Evolutionary conservation across 2,113 vertebrate genomes (phyloP).

Genomic region (Cichladusa arquata): DNA sequence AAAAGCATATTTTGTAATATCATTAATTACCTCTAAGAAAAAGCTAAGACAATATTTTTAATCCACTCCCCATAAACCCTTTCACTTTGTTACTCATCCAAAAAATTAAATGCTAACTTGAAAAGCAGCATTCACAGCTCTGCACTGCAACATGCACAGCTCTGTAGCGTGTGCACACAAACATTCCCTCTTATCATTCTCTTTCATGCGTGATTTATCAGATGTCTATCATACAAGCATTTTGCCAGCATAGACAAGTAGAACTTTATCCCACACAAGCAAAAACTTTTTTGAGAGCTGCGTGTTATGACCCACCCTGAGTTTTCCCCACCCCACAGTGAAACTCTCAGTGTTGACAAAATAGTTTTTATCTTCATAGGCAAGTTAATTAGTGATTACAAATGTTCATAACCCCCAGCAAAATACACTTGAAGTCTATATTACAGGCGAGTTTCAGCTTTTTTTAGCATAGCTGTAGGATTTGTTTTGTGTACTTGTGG

Average conservation of each 20-base stretch:
- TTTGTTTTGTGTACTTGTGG: neutral
- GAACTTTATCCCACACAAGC: neutral
- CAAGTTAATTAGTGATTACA: conserved; percentile 46
- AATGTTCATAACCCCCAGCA: conserved; percentile 4
- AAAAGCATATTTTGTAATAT: neutral
- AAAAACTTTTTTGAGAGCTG: neutral
- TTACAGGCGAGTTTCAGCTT: neutral
- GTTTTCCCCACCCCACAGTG: conserved; percentile 2
- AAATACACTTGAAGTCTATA: neutral
- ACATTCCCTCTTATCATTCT: conserved; percentile 8
- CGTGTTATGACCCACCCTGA: neutral
- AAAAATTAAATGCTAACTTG: neutral
- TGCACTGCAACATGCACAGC: neutral
- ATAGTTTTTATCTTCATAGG: conserved; percentile 38
- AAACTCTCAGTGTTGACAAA: conserved; percentile 54
- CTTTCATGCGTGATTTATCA: neutral
- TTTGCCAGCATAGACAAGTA: conserved; percentile 41
- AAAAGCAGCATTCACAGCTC: neutral
- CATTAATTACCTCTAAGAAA: neutral
- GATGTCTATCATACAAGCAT: neutral
- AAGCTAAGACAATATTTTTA: neutral
- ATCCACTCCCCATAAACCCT: neutral
- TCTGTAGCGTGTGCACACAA: neutral
- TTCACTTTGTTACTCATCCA: neutral
- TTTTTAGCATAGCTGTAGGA: neutral